phyloP scores from a whole-genome alignment of 2,888 invertebrate genomes.

The Cantharis nigra region DNA sequence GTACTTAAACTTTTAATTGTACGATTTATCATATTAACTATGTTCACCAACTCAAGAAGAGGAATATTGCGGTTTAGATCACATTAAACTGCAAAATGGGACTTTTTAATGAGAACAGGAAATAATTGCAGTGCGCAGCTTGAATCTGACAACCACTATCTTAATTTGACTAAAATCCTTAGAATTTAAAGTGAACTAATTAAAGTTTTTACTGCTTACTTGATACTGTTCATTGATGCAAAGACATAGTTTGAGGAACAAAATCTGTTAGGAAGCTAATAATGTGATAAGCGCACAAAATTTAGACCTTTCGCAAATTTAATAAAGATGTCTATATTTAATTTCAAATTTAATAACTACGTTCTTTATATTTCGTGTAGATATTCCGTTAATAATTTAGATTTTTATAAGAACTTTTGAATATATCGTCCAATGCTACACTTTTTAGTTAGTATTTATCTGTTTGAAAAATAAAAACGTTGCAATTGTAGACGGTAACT shows the following conservation, averaged over 20 bases:
- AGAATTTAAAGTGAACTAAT: neutral
- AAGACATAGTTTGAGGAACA: neutral
- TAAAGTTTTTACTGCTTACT: neutral
- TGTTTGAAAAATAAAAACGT: neutral
- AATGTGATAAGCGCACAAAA: neutral
- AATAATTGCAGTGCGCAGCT: conserved; percentile 20
- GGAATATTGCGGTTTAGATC: conserved; percentile 17
- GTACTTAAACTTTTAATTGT: conserved; percentile 23
- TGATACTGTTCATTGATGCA: neutral
- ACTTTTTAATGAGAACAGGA: conserved; percentile 24
- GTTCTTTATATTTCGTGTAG: neutral
- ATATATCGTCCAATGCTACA: neutral
- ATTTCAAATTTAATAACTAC: neutral
- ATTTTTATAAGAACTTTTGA: neutral
- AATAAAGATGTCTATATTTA: neutral
- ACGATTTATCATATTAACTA: conserved; percentile 22
- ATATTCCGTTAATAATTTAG: neutral
- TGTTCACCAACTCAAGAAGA: conserved; percentile 14
- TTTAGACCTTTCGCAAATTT: neutral
- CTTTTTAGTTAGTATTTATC: neutral
- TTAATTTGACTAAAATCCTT: neutral
- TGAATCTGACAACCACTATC: conserved; percentile 16
- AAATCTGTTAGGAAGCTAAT: neutral
- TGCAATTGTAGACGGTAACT: neutral
- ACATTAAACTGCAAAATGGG: conserved; percentile 25